phyloP scores from a whole-genome alignment of 2,797 vertebrate species.

The Channallabes apus region DNA sequence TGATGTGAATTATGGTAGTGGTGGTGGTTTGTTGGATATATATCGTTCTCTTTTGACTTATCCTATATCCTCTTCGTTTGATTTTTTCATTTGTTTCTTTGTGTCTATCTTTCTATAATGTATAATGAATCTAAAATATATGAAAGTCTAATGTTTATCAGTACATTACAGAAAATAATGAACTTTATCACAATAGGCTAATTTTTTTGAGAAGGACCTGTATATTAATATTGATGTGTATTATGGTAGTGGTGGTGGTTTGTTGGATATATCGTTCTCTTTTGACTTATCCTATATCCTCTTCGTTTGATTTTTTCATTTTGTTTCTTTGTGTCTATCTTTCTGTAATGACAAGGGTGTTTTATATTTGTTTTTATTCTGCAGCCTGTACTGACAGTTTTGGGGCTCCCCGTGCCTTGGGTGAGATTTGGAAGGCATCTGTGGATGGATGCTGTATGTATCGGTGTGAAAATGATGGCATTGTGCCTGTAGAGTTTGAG shows the following conservation, averaged over 20 bases:
- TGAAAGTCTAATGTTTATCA: too few relatives aligned
- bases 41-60: too few relatives aligned
- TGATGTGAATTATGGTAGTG: background rate
- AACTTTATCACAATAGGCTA: too few relatives aligned
- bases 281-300: background rate
- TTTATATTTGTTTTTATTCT: slow-evolving; percentile 21
- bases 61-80: too few relatives aligned
- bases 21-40: too few relatives aligned
- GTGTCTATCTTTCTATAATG: too few relatives aligned
- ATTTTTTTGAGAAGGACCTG: too few relatives aligned
- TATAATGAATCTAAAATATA: too few relatives aligned
- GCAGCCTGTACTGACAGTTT: slow-evolving; percentile 90
- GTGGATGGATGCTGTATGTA: slow-evolving; percentile 87
- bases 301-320: background rate
- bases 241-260: too few relatives aligned
- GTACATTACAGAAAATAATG: too few relatives aligned
- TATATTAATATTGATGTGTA: too few relatives aligned
- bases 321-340: background rate
- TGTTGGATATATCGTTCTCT: background rate
- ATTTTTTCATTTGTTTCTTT: too few relatives aligned
- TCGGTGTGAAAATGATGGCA: slow-evolving; percentile 84
- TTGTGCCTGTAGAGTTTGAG: slow-evolving; percentile 80
- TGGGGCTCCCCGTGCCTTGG: slow-evolving; percentile 81
- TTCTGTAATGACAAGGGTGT: background rate
- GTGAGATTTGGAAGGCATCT: slow-evolving; percentile 90